Evolutionary conservation across 2,113 vertebrate genomes (phyloP).

Genomic region (Xenus cinereus): DNA sequence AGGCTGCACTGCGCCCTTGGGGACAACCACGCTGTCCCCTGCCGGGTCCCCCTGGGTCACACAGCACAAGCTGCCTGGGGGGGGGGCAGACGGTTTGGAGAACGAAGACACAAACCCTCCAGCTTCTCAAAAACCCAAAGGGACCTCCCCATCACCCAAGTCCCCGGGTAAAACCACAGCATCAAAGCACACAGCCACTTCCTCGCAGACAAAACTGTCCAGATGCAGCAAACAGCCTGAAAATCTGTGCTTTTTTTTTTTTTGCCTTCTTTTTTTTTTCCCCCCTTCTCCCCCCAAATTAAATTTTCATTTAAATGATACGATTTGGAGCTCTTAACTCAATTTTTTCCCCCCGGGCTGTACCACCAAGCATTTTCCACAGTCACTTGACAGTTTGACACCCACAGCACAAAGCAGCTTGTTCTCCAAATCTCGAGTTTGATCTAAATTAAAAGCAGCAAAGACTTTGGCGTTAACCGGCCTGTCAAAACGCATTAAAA

Average conservation of each 20-base stretch:
- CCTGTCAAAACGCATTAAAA: conserved; percentile 35
- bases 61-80: neutral
- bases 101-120: neutral
- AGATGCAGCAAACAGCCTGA: neutral
- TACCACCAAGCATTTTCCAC: neutral
- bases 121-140: neutral
- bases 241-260: neutral
- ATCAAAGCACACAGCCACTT: accelerated
- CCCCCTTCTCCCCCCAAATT: neutral
- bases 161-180: neutral
- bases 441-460: conserved; percentile 64
- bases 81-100: neutral
- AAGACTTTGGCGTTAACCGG: neutral
- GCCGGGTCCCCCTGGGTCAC: accelerated
- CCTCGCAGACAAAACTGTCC: neutral
- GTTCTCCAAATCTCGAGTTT: conserved; percentile 28
- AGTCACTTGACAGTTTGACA: conserved; percentile 12
- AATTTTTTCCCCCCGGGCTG: neutral
- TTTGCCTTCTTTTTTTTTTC: too few species aligned
- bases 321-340: neutral
- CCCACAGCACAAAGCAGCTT: conserved; percentile 19
- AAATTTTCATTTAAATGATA: conserved; percentile 26
- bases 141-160: neutral
- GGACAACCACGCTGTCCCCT: neutral
- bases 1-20: accelerated